These are phyloP conservation scores for Apomyelois bistriatella DNA, from an alignment of 2,888 invertebrate species.

Conservation along the genomic window DNA sequence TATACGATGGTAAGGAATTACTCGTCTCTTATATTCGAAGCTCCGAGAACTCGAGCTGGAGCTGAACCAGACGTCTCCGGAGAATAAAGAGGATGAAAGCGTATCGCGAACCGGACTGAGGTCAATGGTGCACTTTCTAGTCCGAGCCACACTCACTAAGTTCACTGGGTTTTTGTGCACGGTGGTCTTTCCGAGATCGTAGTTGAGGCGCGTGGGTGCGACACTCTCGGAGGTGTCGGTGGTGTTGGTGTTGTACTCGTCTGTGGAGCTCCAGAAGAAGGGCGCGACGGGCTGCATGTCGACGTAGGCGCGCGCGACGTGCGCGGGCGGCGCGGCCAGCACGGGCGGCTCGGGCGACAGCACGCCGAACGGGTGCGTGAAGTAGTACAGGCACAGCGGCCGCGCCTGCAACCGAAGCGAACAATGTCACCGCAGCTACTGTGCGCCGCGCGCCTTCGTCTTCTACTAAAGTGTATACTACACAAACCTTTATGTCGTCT, in stretches of 20 bases:
- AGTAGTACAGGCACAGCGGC: conserved; percentile 78
- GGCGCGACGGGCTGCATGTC: conserved; percentile 53
- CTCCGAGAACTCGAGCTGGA: conserved; percentile 41
- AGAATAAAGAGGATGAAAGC: conserved; percentile 49
- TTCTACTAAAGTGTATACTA: conserved; percentile 6
- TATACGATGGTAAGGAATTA: conserved; percentile 44
- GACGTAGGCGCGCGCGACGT: conserved; percentile 46
- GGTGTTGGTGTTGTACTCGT: conserved; percentile 34
- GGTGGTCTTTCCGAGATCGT: conserved; percentile 39
- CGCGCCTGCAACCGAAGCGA: conserved; percentile 46
- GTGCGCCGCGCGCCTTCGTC: not conserved
- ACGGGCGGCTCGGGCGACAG: conserved; percentile 69
- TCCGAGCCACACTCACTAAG: conserved; percentile 30
- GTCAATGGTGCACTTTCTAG: conserved; percentile 33
- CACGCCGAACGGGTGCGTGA: conserved; percentile 79
- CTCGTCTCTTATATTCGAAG: conserved; percentile 35
- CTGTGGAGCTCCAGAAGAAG: conserved; percentile 38
- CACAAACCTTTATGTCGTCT: conserved; percentile 60
- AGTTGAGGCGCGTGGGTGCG: conserved; percentile 24
- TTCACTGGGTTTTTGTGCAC: conserved; percentile 40
- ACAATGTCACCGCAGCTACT: not conserved
- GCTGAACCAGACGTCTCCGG: conserved; percentile 51
- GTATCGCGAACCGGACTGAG: conserved; percentile 35
- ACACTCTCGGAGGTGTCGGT: conserved; percentile 19
- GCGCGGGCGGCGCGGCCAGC: conserved; percentile 39